These are phyloP conservation scores for Polymixis flavicincta DNA, from an alignment of 2,888 invertebrate species.

Conservation along the genomic window DNA sequence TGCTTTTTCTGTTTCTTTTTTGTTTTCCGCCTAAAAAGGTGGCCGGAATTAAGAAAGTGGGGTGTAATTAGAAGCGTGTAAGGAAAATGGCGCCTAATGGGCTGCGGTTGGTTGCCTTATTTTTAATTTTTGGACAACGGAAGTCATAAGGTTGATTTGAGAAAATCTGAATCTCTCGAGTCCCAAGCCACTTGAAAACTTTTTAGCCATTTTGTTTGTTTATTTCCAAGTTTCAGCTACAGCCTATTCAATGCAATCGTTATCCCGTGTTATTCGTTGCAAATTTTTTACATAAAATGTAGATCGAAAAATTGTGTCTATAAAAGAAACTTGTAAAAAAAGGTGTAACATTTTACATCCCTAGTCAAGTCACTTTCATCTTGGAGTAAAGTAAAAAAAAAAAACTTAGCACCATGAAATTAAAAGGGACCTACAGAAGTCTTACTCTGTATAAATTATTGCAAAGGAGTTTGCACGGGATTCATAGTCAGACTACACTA, in stretches of 20 bases:
- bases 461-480: background rate
- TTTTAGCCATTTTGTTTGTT: background rate
- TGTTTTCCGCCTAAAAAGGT: conserved; percentile 21
- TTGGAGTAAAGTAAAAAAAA: conserved; percentile 37
- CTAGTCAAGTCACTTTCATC: conserved; percentile 42
- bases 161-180: too few species aligned
- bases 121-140: background rate
- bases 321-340: conserved; percentile 43
- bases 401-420: background rate
- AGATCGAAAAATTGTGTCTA: conserved; percentile 12
- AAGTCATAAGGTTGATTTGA: too few species aligned
- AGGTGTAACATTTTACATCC: conserved; percentile 40
- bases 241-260: background rate
- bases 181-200: too few species aligned
- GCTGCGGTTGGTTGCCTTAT: background rate
- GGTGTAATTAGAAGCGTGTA: conserved; percentile 47
- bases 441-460: background rate
- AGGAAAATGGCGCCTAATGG: conserved; percentile 26
- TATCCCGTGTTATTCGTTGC: background rate
- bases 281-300: background rate
- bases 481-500: background rate
- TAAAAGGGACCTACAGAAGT: background rate
- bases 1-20: conserved; percentile 29
- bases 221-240: background rate
- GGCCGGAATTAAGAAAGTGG: conserved; percentile 34